Conservation (phyloP, 1,140 invertebrate species). For the Ephestia elutella region DNA sequence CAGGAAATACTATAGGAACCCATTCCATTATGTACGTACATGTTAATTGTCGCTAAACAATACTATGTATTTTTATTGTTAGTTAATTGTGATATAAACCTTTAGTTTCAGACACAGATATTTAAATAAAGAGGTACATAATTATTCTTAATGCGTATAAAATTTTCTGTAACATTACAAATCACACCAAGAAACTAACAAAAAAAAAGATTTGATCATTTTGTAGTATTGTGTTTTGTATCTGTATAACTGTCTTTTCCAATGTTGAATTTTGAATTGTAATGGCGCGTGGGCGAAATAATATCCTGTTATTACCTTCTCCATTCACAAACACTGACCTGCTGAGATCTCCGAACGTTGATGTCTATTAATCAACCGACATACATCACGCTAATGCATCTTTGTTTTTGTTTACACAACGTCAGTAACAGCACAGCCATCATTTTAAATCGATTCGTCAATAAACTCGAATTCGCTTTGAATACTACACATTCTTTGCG, state of each 20-base stretch:
- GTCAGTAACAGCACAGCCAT: constrained; percentile 10
- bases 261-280: not conserved
- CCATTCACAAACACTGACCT: constrained; percentile 25
- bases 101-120: no score
- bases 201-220: not conserved
- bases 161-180: no score
- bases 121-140: no score
- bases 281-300: constrained; percentile 23
- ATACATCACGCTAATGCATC: constrained; percentile 29
- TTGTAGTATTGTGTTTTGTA: not conserved
- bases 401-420: constrained; percentile 34
- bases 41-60: constrained; percentile 11
- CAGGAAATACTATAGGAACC: no score
- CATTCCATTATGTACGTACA: no score
- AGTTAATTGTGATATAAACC: no score
- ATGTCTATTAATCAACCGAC: constrained; percentile 27
- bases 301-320: constrained; percentile 22
- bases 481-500: constrained; percentile 4
- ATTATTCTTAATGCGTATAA: no score
- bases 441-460: constrained; percentile 3
- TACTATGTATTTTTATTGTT: constrained; percentile 14
- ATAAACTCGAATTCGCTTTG: not conserved
- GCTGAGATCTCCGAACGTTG: constrained; percentile 22
- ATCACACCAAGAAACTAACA: no score
- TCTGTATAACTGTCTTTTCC: not conserved